Conservation (phyloP, 2,797 vertebrate species). For the Poecilia picta region DNA sequence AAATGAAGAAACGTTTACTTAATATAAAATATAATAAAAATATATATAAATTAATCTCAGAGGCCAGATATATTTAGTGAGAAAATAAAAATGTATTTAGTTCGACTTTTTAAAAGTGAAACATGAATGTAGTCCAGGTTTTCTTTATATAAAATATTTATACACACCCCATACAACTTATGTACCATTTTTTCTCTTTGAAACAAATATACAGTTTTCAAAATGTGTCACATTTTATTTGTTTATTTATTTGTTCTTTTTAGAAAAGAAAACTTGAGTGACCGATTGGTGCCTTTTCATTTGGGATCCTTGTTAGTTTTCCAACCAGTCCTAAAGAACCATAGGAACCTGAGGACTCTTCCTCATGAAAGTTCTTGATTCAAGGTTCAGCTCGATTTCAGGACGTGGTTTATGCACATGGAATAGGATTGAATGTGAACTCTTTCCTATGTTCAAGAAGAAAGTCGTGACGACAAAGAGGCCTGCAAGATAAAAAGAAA, state of each 20-base stretch:
- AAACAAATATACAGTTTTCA: background rate
- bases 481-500: constrained; percentile 51
- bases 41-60: background rate
- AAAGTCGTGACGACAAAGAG: constrained; percentile 81
- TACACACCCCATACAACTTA: background rate
- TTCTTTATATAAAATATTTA: background rate
- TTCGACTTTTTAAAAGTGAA: background rate
- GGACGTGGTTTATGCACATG: constrained; percentile 77
- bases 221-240: background rate
- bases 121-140: background rate
- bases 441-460: constrained; percentile 70
- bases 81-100: background rate
- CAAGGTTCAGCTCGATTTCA: constrained; percentile 43
- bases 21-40: no score
- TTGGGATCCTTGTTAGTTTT: background rate
- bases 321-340: background rate
- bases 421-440: constrained; percentile 72
- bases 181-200: background rate
- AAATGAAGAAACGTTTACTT: background rate
- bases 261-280: background rate
- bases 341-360: background rate
- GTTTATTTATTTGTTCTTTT: no score
- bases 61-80: background rate
- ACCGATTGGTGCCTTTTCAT: background rate
- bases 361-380: background rate